Conservation (phyloP, 2,113 vertebrate species). For the Felis chaus region DNA sequence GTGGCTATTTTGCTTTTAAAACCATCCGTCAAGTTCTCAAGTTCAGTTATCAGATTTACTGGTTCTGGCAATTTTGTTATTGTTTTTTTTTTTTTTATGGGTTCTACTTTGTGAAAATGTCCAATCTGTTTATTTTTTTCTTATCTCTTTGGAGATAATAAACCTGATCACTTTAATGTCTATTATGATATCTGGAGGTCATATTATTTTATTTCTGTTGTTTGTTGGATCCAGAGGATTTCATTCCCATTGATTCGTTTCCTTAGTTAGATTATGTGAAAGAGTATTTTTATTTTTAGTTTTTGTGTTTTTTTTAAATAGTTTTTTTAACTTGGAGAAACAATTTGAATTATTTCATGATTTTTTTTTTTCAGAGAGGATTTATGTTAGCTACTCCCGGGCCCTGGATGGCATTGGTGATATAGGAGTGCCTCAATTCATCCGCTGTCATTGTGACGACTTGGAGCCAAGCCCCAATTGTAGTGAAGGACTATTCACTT, state of each 20-base stretch:
- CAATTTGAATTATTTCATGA: not conserved
- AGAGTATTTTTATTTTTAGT: not conserved
- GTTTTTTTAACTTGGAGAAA: not conserved
- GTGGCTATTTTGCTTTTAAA: not conserved
- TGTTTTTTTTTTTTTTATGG: not conserved
- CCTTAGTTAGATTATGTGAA: not conserved
- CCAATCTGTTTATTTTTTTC: not conserved
- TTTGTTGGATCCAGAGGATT: not conserved
- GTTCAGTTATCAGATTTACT: not conserved
- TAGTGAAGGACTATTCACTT: too few species aligned
- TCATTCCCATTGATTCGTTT: not conserved
- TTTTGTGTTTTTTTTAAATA: not conserved
- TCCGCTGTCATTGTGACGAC: not conserved
- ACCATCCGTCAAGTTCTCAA: not conserved
- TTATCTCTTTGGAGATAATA: not conserved
- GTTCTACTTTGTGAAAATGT: not conserved
- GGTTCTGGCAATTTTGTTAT: not conserved
- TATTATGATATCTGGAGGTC: not conserved
- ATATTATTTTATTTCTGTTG: not conserved
- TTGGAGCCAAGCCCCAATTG: not conserved
- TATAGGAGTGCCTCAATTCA: not conserved
- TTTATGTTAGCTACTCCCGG: not conserved
- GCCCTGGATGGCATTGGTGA: not conserved
- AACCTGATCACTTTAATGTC: not conserved
- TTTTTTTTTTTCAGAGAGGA: not conserved